phyloP scores from a whole-genome alignment of 2,888 invertebrate species.

The Ormia ochracea region DNA sequence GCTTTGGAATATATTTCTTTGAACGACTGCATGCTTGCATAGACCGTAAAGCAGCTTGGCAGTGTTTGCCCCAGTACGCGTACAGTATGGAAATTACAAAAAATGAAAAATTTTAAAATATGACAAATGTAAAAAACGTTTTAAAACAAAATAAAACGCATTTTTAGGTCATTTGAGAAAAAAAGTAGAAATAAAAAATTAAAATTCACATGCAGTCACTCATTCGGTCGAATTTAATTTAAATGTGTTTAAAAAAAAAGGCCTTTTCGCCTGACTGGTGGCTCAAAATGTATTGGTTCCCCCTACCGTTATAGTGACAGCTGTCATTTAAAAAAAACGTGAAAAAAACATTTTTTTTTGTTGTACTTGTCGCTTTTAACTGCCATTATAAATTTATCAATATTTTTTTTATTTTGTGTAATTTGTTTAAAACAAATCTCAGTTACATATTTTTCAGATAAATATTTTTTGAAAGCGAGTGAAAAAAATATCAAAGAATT shows the following conservation, averaged over 20 bases:
- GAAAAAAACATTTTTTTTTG: conserved; percentile 10
- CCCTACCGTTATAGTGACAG: conserved; percentile 50
- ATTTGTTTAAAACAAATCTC: conserved; percentile 8
- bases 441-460: background rate
- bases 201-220: conserved; percentile 11
- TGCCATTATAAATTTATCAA: conserved; percentile 37
- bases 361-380: conserved; percentile 18
- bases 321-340: conserved; percentile 43
- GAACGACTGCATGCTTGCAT: conserved; percentile 33
- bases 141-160: background rate
- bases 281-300: conserved; percentile 31
- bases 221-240: background rate
- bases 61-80: too few relatives aligned
- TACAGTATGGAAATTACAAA: conserved; percentile 27
- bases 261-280: conserved; percentile 23
- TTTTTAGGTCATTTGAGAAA: conserved; percentile 35
- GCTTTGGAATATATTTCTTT: conserved; percentile 51
- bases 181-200: background rate
- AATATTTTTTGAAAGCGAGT: conserved; percentile 5
- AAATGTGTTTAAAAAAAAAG: background rate
- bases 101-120: conserved; percentile 1
- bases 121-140: conserved; percentile 6
- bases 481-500: background rate
- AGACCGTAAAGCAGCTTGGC: conserved; percentile 16
- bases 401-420: background rate